Evolutionary conservation across 2,113 vertebrate species (phyloP).

Genomic region (Hassar affinis): DNA sequence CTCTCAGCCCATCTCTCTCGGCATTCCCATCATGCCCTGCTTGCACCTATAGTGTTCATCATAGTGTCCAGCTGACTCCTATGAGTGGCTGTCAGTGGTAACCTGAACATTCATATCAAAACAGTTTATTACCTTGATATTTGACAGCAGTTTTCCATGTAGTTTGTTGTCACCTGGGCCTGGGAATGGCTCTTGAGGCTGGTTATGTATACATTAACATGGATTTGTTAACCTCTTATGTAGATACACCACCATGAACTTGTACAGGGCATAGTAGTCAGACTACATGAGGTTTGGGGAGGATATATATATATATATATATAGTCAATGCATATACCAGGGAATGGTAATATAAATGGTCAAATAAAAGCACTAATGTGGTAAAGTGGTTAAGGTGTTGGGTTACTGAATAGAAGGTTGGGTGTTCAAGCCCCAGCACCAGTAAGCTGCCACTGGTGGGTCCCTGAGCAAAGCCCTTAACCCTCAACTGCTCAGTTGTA

Average conservation of each 20-base stretch:
- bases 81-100: background rate
- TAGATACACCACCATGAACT: background rate
- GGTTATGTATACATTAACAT: background rate
- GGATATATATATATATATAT: background rate
- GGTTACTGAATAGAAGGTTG: no score
- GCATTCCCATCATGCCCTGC: constrained; percentile 11
- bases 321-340: no score
- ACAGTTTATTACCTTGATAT: background rate
- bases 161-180: background rate
- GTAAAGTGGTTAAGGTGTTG: no score
- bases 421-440: no score
- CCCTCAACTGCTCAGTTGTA: no score
- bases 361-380: background rate
- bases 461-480: no score
- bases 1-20: constrained; percentile 69
- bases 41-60: background rate
- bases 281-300: background rate
- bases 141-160: background rate
- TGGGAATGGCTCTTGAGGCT: background rate
- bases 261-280: background rate
- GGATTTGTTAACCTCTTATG: background rate
- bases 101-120: background rate
- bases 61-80: background rate
- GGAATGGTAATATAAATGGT: no score
- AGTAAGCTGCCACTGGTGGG: no score